Evolutionary conservation across 2,113 vertebrate genomes (phyloP), one percentile per base, ranked within the genome.

Genomic region (Tachycineta bicolor): DNA sequence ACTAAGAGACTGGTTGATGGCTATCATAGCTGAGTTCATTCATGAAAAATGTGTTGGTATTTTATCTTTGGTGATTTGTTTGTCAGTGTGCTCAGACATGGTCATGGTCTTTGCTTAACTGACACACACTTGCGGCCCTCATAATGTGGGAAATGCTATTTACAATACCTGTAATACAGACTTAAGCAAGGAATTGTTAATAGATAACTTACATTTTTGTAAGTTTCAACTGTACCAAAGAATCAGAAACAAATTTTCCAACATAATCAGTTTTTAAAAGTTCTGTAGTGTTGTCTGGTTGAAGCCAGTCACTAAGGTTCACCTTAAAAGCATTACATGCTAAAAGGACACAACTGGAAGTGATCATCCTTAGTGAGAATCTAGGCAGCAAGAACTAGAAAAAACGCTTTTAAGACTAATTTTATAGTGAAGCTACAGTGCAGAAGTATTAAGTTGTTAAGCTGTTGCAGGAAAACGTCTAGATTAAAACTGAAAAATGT

Each of bases 81-180:
- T 2, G 1, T 60, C 12, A 47, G 3, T 11, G n/a, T 90, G 13
- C 28, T 89, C 47, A n/a, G 19, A 25, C 0, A 0, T 1, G 1
- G 17, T 58, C 19, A 6, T 58, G 14, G 0, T 79, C 20, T 77
- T 53, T 37, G 14, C 19, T 44, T 59, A 41, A 49, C 4, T 55
- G 25, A 11, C 31, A 21, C 5, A 11, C 1, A 9, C 5, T 53
- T 78, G 19, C 12, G 92, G n/a, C 14, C 78, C 3, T 39, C 11
- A 1, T n/a, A 39, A 20, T 0, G 1, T 87, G 29, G 12, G 59
- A 73, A 73, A 31, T 64, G 16, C 7, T 80, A 4, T 15, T 34
- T 64, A 5, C 20, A 9, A 3, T 46, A 4, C 15, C 9, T 59
- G 1, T 59, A 39, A 47, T 23, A 28, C 2, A 28, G 14, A 29